Evolutionary conservation across 1,140 invertebrate species (phyloP), one percentile per base, ranked within the genome.

Genomic region (Steinernema khuongi): DNA sequence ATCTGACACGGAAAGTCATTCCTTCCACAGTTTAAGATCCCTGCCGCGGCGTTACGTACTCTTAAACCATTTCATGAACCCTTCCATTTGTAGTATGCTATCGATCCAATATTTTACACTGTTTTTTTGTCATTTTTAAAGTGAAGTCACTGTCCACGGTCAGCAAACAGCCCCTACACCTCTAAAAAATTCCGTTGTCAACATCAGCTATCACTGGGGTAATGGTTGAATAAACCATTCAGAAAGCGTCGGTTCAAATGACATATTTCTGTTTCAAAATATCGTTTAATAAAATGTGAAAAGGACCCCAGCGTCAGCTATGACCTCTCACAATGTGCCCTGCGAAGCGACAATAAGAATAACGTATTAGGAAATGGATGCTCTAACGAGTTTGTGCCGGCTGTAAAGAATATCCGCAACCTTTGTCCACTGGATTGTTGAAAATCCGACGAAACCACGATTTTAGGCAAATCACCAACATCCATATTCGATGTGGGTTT

Each of bases 401-500:
- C 50, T 17, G 50, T 60, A 22, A 60, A 60, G 50, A 60, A 60
- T 22, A 60, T 60, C 19, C 50, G 50, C 4, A 60, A 60, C 19
- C 50, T 60, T 4, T 60, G 50, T 26, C 50, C 50, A 26, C 7
- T 60, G 14, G 50, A 60, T 22, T 60, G 50, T 26, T 22, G 50
- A 14, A 60, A 60, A 14, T 14, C 50, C 14, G 50, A 60, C 50
- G 50, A 60, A 26, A 60, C 14, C 50, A 60, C 50, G 19, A 60
- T 60, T 26, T 22, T 60, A 2, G 50, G 50, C 50, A 60, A 60
- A 60, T 11, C 50, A 4, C 50, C 50, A 26, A 60, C 50, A 26
- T 60, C 50, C 50, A 60, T n/a, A 60, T 60, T 60, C 50, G 50
- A 7, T 60, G 50, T 60, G 50, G 50, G 4, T 60, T 60, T 26